These are phyloP conservation scores for Nemoura dubitans DNA, from an alignment of 2,888 invertebrate species.

Conservation along the genomic window DNA sequence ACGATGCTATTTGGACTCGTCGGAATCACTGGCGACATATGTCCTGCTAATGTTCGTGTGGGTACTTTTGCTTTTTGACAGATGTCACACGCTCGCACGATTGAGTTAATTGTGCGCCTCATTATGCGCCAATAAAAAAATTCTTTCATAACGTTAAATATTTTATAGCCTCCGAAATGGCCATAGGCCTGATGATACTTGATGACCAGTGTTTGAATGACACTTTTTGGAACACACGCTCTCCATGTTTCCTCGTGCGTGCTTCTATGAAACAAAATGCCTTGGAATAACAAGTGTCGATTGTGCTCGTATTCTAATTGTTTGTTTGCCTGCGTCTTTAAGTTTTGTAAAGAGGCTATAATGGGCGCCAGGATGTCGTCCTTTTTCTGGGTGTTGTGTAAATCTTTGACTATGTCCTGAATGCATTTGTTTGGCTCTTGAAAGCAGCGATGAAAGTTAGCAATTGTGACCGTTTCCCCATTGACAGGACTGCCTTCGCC, in stretches of 20 bases:
- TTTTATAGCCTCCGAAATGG: neutral
- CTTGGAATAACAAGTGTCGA: neutral
- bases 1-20: neutral
- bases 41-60: neutral
- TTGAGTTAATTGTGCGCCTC: neutral
- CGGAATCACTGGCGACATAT: neutral
- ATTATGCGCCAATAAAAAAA: neutral
- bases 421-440: neutral
- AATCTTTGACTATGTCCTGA: neutral
- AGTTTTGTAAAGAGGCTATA: neutral
- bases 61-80: constrained; percentile 8
- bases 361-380: neutral
- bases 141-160: neutral
- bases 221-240: neutral
- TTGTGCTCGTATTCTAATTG: no score
- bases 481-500: neutral
- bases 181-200: neutral
- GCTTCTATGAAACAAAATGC: neutral
- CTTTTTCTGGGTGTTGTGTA: neutral
- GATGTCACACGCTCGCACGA: neutral
- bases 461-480: neutral
- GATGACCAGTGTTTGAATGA: neutral
- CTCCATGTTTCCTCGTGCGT: neutral
- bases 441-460: neutral
- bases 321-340: neutral